Evolutionary conservation across 2,797 vertebrate genomes (phyloP), one percentile per base, ranked within the genome.

Genomic region (Mus caroli): DNA sequence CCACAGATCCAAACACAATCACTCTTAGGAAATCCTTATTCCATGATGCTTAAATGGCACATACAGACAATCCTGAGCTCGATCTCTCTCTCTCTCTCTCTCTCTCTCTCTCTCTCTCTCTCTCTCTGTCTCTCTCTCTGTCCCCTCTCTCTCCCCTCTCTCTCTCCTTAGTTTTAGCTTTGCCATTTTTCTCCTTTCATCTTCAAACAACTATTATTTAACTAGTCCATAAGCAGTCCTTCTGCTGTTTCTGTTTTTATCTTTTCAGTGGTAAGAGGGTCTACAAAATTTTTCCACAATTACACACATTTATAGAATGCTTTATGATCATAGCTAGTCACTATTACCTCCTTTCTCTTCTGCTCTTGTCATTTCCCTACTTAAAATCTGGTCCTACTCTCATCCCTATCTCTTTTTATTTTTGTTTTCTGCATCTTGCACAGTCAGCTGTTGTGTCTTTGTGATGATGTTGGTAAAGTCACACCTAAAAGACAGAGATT

Each of bases 191-290:
- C 75, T 20, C 26, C 10, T 26, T 50, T 40, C 11, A 20, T 77
- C 22, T 88, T 82, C 28, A 67, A 89, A 94, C 1, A 77, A 12
- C 17, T 10, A 37, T 19, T 60, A 31, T 67, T 83, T 91, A 12
- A 34, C 64, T 85, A 26, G 28, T 56, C 1, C 46, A 60, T 90
- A 92, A 92, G 2, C 17, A 87, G 20, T 58, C 28, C 40, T 7
- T n/a, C 1, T 13, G 14, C 43, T 93, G 52, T 12, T 40, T 95
- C 31, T 94, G 14, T 62, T 91, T 95, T 62, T 56, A 43, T 34
- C 40, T 46, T 62, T 84, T 34, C 60, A 46, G 22, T 19, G 17
- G 10, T 46, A 62, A 64, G 17, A 62, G 31, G 14, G 58, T 64
- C 82, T 84, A 46, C 31, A 46, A 84, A 17, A 6, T 12, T 34